Evolutionary conservation across 2,888 invertebrate genomes (phyloP).

Genomic region (Hypomecis punctinalis): DNA sequence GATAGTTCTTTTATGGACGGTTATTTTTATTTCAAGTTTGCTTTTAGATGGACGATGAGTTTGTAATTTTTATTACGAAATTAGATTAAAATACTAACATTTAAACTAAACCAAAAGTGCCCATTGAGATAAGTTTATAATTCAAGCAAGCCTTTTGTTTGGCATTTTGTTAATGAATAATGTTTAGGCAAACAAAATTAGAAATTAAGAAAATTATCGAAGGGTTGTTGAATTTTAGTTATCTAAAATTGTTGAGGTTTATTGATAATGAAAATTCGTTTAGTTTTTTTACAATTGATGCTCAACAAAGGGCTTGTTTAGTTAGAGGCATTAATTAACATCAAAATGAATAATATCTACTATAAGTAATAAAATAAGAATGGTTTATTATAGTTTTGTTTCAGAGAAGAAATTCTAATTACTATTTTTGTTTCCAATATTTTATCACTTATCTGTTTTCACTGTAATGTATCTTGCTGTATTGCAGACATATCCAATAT

Average conservation of each 20-base stretch:
- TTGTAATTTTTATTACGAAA: slow-evolving; percentile 82
- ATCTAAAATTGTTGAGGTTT: slow-evolving; percentile 83
- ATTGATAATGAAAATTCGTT: slow-evolving; percentile 68
- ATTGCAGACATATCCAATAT: slow-evolving; percentile 86
- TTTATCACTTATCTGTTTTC: slow-evolving; percentile 84
- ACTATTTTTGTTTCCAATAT: slow-evolving; percentile 85
- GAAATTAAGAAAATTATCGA: slow-evolving; percentile 79
- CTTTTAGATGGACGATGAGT: slow-evolving; percentile 81
- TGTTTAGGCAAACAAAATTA: slow-evolving; percentile 83
- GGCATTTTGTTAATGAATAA: slow-evolving; percentile 78
- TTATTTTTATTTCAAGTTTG: slow-evolving; percentile 81
- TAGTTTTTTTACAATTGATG: slow-evolving; percentile 76
- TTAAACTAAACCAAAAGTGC: slow-evolving; percentile 86
- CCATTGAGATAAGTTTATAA: slow-evolving; percentile 85
- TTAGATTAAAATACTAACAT: slow-evolving; percentile 82
- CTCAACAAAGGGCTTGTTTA: slow-evolving; percentile 79
- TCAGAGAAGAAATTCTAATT: slow-evolving; percentile 83
- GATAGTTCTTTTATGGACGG: slow-evolving; percentile 81
- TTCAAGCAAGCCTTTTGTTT: slow-evolving; percentile 79
- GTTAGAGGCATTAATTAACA: slow-evolving; percentile 84
- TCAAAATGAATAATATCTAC: slow-evolving; percentile 79
- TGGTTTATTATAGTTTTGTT: slow-evolving; percentile 84
- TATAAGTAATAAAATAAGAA: slow-evolving; percentile 80
- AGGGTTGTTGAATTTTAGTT: slow-evolving; percentile 82
- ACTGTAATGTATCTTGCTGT: slow-evolving; percentile 85